Evolutionary conservation across 2,113 vertebrate species (phyloP).

Genomic region (Daubentonia madagascariensis): DNA sequence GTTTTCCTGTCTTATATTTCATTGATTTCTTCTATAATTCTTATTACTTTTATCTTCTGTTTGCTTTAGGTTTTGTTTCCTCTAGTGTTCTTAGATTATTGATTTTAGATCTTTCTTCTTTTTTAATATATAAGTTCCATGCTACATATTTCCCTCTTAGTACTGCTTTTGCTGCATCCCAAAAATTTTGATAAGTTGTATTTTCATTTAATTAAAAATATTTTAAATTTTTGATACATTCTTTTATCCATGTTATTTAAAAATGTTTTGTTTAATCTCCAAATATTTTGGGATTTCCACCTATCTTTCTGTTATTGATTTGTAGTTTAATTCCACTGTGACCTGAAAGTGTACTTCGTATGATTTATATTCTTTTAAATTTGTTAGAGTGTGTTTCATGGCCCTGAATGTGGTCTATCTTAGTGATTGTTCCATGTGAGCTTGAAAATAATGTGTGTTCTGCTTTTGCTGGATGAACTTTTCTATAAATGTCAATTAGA

Average conservation of each 20-base stretch:
- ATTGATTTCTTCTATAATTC: neutral
- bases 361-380: neutral
- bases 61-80: neutral
- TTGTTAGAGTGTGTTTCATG: neutral
- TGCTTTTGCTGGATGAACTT: neutral
- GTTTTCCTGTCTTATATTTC: neutral
- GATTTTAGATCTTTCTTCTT: neutral
- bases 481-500: neutral
- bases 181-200: neutral
- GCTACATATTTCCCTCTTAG: neutral
- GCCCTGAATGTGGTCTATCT: neutral
- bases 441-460: neutral
- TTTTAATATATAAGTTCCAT: neutral
- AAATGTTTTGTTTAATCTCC: neutral
- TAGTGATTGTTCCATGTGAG: neutral
- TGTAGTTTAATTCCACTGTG: conserved; percentile 22
- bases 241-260: neutral
- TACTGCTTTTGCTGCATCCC: neutral
- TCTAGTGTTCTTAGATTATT: neutral
- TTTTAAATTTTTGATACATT: conserved; percentile 12
- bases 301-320: neutral
- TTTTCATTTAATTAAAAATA: conserved; percentile 21
- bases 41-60: neutral
- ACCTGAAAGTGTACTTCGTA: neutral
- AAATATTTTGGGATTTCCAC: neutral